Conservation (phyloP, 2,797 vertebrate species). For the Micromesistius poutassou region DNA sequence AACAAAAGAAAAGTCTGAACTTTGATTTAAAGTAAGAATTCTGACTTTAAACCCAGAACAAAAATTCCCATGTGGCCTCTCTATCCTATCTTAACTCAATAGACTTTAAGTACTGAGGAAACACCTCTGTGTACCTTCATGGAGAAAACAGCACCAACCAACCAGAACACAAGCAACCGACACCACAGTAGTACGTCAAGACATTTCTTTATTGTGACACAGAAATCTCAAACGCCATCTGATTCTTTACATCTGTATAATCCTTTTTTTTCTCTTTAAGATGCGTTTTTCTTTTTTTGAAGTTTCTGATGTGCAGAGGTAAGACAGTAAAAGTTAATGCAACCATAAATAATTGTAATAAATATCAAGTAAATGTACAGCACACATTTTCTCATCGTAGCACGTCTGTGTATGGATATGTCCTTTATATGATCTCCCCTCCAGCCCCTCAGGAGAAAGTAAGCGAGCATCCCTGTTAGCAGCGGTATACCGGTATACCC, state of each 20-base stretch:
- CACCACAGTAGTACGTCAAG: conserved; percentile 66
- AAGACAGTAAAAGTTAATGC: conserved; percentile 89
- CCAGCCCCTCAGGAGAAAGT: conserved; percentile 27
- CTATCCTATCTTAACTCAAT: no score
- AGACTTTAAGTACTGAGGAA: no score
- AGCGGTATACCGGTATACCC: conserved; percentile 68
- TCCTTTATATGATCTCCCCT: conserved; percentile 58
- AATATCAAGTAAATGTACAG: conserved; percentile 96
- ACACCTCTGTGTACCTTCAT: neutral
- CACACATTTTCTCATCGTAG: conserved; percentile 75
- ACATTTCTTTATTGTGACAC: conserved; percentile 81
- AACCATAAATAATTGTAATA: conserved; percentile 99
- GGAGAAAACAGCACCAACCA: neutral
- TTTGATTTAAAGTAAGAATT: no score
- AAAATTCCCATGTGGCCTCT: no score
- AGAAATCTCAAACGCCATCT: conserved; percentile 73
- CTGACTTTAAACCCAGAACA: no score
- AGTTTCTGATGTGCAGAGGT: conserved; percentile 79
- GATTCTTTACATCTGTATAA: conserved; percentile 77
- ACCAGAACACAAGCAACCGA: neutral
- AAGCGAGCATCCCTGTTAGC: conserved; percentile 67
- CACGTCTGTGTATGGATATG: conserved; percentile 72
- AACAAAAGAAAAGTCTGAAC: no score
- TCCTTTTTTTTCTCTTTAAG: conserved; percentile 77
- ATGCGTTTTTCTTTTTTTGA: conserved; percentile 64